Conservation (phyloP, 2,113 vertebrate genomes). For the Pygoscelis adeliae region DNA sequence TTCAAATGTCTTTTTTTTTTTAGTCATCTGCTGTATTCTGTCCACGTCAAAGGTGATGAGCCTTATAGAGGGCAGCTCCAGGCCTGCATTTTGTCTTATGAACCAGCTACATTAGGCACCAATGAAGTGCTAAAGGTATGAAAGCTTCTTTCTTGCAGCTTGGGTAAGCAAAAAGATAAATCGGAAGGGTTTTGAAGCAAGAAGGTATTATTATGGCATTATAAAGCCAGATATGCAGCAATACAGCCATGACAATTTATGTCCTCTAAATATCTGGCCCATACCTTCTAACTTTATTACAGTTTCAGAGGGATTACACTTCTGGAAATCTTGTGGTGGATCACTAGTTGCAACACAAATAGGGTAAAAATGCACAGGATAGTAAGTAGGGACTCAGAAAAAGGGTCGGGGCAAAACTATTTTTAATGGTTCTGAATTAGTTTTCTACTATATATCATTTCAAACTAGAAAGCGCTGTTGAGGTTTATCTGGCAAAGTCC, state of each 20-base stretch:
- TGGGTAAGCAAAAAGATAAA: conserved; percentile 26
- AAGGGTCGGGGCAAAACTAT: background rate
- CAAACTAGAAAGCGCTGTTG: background rate
- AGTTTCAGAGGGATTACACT: background rate
- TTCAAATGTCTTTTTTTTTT: background rate
- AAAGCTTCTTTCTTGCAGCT: background rate
- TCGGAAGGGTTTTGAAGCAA: background rate
- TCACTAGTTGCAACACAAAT: background rate
- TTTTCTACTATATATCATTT: background rate
- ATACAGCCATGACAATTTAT: background rate
- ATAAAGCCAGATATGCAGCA: conserved; percentile 15
- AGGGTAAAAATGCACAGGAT: background rate
- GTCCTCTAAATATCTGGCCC: background rate
- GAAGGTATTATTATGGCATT: background rate
- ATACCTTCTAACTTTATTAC: background rate
- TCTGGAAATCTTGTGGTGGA: background rate
- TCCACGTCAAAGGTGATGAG: conserved; percentile 18
- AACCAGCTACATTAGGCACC: background rate
- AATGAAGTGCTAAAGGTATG: background rate
- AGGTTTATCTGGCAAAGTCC: background rate
- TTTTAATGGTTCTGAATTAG: background rate
- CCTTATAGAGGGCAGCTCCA: background rate
- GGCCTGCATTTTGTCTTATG: background rate
- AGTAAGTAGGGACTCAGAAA: background rate
- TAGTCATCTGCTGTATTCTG: background rate